phyloP scores from a whole-genome alignment of 2,797 vertebrate species.

The Astyanax mexicanus region DNA sequence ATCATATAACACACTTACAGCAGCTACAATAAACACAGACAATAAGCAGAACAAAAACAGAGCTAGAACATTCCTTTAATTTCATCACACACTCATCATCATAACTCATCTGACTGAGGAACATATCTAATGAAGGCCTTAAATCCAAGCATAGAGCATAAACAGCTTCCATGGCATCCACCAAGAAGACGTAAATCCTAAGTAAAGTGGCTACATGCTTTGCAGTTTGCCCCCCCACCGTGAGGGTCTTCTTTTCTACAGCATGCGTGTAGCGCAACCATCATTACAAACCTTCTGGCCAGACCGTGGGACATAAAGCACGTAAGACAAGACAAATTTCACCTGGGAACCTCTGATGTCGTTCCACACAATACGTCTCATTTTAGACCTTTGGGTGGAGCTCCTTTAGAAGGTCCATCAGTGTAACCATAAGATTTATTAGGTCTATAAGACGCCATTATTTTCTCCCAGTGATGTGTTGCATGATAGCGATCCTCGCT shows the following conservation, averaged over 20 bases:
- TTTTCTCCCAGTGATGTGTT: slow-evolving; percentile 7
- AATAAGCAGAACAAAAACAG: too few species aligned
- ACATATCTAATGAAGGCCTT: too few species aligned
- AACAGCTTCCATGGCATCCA: slow-evolving; percentile 11
- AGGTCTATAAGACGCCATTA: slow-evolving; percentile 15
- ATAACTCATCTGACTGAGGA: too few species aligned
- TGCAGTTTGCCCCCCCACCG: slow-evolving; percentile 5
- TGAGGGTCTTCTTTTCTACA: slow-evolving; percentile 23
- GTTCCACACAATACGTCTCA: slow-evolving; percentile 14
- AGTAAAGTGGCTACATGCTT: slow-evolving; percentile 1
- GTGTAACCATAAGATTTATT: slow-evolving; percentile 14
- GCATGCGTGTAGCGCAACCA: neutral
- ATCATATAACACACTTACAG: too few species aligned
- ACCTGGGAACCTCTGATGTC: slow-evolving; percentile 17
- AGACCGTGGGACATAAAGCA: slow-evolving; percentile 23
- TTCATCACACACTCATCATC: too few species aligned
- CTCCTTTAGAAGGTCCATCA: slow-evolving; percentile 16
- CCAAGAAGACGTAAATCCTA: slow-evolving; percentile 19
- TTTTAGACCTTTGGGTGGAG: slow-evolving; percentile 30
- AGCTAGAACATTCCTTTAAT: too few species aligned
- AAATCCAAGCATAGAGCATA: too few species aligned
- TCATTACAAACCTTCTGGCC: neutral
- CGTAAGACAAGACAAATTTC: slow-evolving; percentile 15
- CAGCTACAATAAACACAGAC: too few species aligned
- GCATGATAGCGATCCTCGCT: slow-evolving; percentile 22